Evolutionary conservation across 2,888 invertebrate genomes (phyloP), one percentile per base, ranked within the genome.

Genomic region (Synanthedon myopaeformis): DNA sequence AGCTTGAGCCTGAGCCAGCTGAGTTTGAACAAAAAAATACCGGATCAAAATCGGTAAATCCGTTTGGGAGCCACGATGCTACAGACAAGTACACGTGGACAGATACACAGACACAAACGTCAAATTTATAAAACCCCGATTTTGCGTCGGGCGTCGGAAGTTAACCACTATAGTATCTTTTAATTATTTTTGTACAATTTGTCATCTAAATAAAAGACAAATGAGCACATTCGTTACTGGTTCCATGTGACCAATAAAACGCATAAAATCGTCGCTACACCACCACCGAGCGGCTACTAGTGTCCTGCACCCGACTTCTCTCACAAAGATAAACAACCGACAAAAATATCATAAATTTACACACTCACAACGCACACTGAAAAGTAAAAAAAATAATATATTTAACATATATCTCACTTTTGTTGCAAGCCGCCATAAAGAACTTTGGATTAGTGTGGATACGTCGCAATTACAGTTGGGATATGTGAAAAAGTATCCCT

Each of bases 371-470:
- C 58, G 60, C 69, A 71, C 74, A 76, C 72, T 79, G 77, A 78
- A 79, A 81, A 76, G 69, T 80, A 79, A 76, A 82, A 79, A 79
- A 78, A 71, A 62, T 35, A 53, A 61, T 62, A 62, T 76, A 77
- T 80, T 80, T 81, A 81, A 79, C 76, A 72, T 79, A 80, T 81
- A 80, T 79, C 76, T 78, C 76, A 80, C 79, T 82, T 80, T 81
- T 80, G 81, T 77, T 67, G 66, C 61, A 59, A 59, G 74, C 74
- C 70, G 72, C 63, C 63, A 35, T 35, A 58, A 61, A 41, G 52
- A 28, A 13, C 19, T 5, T 45, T 45, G 14, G 45, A 14, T n/a
- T 45, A 45, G 45, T 45, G 11, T n/a, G 13, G 45, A 45, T n/a
- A 14, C 5, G 19, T 10, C 35, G 10, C 35, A 35, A 35, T 35